Conservation (phyloP, 2,113 vertebrate genomes). For the Carlito syrichta region DNA sequence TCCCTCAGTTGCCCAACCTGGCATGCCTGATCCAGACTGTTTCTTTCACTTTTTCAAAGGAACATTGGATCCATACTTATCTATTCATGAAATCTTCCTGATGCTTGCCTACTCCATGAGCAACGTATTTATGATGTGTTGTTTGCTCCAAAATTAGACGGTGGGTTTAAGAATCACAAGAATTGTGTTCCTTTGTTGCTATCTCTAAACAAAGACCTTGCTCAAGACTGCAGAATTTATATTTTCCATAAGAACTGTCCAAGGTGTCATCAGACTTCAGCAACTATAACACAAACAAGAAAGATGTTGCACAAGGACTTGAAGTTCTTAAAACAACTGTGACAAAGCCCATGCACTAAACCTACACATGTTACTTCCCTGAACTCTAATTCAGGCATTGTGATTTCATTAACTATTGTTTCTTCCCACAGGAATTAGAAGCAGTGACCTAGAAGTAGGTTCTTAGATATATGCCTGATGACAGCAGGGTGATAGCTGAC, state of each 20-base stretch:
- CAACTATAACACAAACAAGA: neutral
- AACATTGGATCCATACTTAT: neutral
- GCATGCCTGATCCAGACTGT: neutral
- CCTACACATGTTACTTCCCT: neutral
- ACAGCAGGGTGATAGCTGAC: conserved; percentile 58
- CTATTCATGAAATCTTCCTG: neutral
- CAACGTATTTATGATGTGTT: neutral
- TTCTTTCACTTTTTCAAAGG: conserved; percentile 33
- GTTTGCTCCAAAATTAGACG: conserved; percentile 1
- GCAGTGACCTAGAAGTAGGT: conserved; percentile 59
- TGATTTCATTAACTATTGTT: conserved; percentile 61
- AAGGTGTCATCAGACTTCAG: neutral
- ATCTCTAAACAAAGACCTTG: neutral
- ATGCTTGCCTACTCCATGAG: neutral
- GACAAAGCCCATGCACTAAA: neutral
- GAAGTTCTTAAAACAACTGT: neutral
- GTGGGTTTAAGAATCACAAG: neutral
- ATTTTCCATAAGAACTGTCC: neutral
- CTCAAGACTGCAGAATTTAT: neutral
- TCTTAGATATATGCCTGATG: conserved; percentile 33
- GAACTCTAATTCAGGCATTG: conserved; percentile 1
- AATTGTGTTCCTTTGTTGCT: neutral
- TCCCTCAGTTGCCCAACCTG: neutral
- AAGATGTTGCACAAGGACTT: neutral
- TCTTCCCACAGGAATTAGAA: conserved; percentile 59